Evolutionary conservation across 1,140 invertebrate genomes (phyloP).

Genomic region (Drosophila malerkotliana): DNA sequence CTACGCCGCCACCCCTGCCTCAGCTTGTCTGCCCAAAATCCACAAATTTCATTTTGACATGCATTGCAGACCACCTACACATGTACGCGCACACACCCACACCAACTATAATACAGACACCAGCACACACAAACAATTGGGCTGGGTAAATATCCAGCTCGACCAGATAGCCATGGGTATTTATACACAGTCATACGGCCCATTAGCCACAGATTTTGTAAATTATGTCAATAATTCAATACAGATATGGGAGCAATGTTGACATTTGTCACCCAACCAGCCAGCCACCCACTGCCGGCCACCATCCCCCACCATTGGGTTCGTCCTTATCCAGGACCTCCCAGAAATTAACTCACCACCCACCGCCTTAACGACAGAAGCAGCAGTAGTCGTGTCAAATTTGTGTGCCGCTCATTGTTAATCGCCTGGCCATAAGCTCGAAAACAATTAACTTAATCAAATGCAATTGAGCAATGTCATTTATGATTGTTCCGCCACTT

Average conservation of each 20-base stretch:
- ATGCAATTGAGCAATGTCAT: slow-evolving; percentile 82
- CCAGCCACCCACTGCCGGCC: background rate
- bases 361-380: slow-evolving; percentile 54
- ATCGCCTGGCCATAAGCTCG: slow-evolving; percentile 71
- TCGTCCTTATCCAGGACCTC: background rate
- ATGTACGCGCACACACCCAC: slow-evolving; percentile 2
- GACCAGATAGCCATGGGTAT: slow-evolving; percentile 54
- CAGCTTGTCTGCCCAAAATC: slow-evolving; percentile 24
- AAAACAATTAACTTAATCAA: slow-evolving; percentile 82
- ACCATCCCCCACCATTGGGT: background rate
- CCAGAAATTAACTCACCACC: slow-evolving; percentile 4
- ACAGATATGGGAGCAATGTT: slow-evolving; percentile 72
- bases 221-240: slow-evolving; percentile 83
- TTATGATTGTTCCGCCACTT: slow-evolving; percentile 73
- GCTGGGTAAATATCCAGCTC: slow-evolving; percentile 40
- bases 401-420: slow-evolving; percentile 75
- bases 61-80: slow-evolving; percentile 53
- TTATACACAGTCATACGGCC: slow-evolving; percentile 68
- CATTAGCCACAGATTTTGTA: slow-evolving; percentile 82
- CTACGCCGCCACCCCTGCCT: background rate
- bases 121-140: slow-evolving; percentile 6
- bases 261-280: slow-evolving; percentile 62
- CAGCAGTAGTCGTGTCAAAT: slow-evolving; percentile 67
- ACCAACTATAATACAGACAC: background rate
- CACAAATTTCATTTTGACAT: slow-evolving; percentile 73